Evolutionary conservation across 2,888 invertebrate genomes (phyloP).

Genomic region (Epinotia demarniana): DNA sequence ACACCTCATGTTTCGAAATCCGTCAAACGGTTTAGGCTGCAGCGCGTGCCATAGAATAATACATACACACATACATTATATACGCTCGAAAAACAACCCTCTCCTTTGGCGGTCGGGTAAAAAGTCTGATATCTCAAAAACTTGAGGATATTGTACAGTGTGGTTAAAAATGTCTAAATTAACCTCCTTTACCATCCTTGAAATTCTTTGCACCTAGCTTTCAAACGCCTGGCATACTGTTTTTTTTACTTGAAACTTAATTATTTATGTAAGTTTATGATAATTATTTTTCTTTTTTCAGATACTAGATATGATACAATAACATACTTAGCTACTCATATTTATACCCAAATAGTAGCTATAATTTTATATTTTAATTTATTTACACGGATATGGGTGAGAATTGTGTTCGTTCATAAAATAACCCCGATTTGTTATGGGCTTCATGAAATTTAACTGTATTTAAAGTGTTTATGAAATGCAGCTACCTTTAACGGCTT

Average conservation of each 20-base stretch:
- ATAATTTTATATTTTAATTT: slow-evolving; percentile 48
- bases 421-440: neutral
- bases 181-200: too few species aligned
- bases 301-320: slow-evolving; percentile 65
- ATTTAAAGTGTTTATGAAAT: neutral
- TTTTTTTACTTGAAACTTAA: slow-evolving; percentile 45
- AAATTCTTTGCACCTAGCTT: too few species aligned
- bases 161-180: too few species aligned
- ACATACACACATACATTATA: too few species aligned
- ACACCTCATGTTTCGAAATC: too few species aligned
- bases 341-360: slow-evolving; percentile 53
- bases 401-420: slow-evolving; percentile 59
- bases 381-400: slow-evolving; percentile 58
- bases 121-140: neutral
- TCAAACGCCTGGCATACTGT: neutral
- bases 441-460: neutral
- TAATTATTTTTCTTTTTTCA: slow-evolving; percentile 70
- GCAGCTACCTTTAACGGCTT: neutral
- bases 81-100: too few species aligned
- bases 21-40: too few species aligned
- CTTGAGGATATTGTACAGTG: too few species aligned
- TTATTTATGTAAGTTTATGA: slow-evolving; percentile 48
- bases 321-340: slow-evolving; percentile 45
- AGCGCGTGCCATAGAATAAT: too few species aligned
- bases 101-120: too few species aligned